These are phyloP conservation scores for Origma solitaria DNA, from an alignment of 2,113 vertebrate species.

Conservation along the genomic window DNA sequence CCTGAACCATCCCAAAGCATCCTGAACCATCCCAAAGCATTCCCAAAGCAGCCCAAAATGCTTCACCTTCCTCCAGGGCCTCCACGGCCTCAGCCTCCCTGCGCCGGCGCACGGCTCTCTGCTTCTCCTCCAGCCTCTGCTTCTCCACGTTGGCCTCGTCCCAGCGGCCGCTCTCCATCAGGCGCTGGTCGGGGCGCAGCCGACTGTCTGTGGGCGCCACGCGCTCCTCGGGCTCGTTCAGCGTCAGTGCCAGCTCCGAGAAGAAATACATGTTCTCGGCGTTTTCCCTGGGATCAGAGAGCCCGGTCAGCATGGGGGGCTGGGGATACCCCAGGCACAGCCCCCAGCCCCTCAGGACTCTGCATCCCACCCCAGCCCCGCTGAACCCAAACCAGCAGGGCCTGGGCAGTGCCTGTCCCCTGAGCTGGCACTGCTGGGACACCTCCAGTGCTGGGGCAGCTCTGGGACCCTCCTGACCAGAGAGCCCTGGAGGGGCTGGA, in stretches of 20 bases:
- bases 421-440: background rate
- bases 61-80: constrained; percentile 81
- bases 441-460: background rate
- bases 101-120: constrained; percentile 80
- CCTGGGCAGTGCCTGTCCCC: background rate
- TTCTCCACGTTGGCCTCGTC: constrained; percentile 91
- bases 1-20: background rate
- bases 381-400: background rate
- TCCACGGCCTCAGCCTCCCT: constrained; percentile 76
- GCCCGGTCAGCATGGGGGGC: rapidly evolving
- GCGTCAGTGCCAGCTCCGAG: constrained; percentile 89
- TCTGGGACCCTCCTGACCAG: background rate
- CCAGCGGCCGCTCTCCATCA: constrained; percentile 94
- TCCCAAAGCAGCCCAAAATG: rapidly evolving
- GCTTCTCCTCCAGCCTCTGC: constrained; percentile 88
- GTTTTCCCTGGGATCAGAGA: constrained; percentile 75
- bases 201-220: constrained; percentile 90
- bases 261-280: constrained; percentile 96
- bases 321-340: rapidly evolving
- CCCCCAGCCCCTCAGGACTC: background rate
- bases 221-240: constrained; percentile 85
- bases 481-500: background rate
- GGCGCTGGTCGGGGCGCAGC: constrained; percentile 86
- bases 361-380: no score
- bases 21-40: background rate